phyloP scores from a whole-genome alignment of 2,113 vertebrate genomes.

The Planiliza haematocheilus region DNA sequence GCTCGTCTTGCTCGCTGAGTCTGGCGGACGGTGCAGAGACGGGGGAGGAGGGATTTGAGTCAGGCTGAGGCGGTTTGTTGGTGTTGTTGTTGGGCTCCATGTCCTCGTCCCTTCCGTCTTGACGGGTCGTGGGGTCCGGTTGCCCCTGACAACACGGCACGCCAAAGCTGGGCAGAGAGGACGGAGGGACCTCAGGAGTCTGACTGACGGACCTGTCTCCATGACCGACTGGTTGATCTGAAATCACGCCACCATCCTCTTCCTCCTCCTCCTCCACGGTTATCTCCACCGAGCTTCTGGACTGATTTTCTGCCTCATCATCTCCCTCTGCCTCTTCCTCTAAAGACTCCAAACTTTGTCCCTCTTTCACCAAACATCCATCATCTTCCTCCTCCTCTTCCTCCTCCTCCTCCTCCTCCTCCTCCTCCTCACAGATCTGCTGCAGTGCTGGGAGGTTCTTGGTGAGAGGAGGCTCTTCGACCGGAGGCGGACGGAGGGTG shows the following conservation, averaged over 20 bases:
- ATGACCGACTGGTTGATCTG: slow-evolving; percentile 65
- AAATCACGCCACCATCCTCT: slow-evolving; percentile 55
- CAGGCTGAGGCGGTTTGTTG: slow-evolving; percentile 43
- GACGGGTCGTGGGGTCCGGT: slow-evolving; percentile 16
- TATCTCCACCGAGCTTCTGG: background rate
- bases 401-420: slow-evolving; percentile 85
- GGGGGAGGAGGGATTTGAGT: slow-evolving; percentile 22
- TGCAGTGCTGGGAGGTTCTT: slow-evolving; percentile 85
- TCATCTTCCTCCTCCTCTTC: slow-evolving; percentile 80
- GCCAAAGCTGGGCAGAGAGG: slow-evolving; percentile 37
- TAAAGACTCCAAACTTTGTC: background rate
- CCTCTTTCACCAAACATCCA: slow-evolving; percentile 16
- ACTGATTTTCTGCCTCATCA: slow-evolving; percentile 37
- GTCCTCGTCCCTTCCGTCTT: slow-evolving; percentile 12
- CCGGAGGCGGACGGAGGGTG: slow-evolving; percentile 59
- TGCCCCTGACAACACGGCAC: slow-evolving; percentile 75
- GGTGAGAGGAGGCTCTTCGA: slow-evolving; percentile 71
- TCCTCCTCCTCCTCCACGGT: slow-evolving; percentile 30
- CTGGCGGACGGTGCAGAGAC: slow-evolving; percentile 36
- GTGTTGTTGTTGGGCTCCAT: slow-evolving; percentile 80
- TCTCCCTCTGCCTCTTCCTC: slow-evolving; percentile 22
- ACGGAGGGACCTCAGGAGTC: slow-evolving; percentile 19
- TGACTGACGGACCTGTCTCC: slow-evolving; percentile 38
- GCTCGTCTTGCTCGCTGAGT: slow-evolving; percentile 16
- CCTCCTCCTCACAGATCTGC: slow-evolving; percentile 91